Conservation (phyloP, 2,888 invertebrate genomes). For the Chesias legatella region DNA sequence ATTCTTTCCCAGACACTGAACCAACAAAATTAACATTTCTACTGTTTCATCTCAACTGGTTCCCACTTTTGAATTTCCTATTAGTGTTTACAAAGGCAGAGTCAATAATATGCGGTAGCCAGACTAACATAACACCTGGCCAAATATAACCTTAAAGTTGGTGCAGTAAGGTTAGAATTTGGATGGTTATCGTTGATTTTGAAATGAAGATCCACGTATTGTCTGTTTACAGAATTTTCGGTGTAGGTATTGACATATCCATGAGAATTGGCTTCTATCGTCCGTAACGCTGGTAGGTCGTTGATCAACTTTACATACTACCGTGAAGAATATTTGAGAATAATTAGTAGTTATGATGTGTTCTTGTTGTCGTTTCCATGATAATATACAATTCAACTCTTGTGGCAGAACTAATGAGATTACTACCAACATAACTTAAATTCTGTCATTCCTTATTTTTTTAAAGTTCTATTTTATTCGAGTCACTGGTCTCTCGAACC, state of each 20-base stretch:
- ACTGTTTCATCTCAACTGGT: constrained; percentile 76
- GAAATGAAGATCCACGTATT: constrained; percentile 63
- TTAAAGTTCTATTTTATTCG: no score
- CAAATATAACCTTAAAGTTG: constrained; percentile 30
- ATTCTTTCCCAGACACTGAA: constrained; percentile 37
- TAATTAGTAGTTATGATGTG: constrained; percentile 5
- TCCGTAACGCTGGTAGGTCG: constrained; percentile 73
- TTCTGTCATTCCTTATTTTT: no score
- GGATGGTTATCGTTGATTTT: constrained; percentile 36
- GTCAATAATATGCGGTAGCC: constrained; percentile 67
- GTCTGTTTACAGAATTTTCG: constrained; percentile 72
- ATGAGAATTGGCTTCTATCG: constrained; percentile 76
- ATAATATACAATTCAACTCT: no score
- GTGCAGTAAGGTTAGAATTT: constrained; percentile 30
- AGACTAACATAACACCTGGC: constrained; percentile 41
- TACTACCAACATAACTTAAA: no score
- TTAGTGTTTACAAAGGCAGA: constrained; percentile 76
- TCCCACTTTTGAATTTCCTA: constrained; percentile 77
- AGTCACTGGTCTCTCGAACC: no score
- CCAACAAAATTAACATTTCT: constrained; percentile 72
- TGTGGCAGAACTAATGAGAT: no score
- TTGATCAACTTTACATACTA: constrained; percentile 66
- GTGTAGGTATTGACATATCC: constrained; percentile 74
- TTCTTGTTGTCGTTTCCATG: no score
- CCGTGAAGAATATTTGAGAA: constrained; percentile 52